phyloP scores from a whole-genome alignment of 2,888 invertebrate genomes.

The Diachrysia chrysitis region DNA sequence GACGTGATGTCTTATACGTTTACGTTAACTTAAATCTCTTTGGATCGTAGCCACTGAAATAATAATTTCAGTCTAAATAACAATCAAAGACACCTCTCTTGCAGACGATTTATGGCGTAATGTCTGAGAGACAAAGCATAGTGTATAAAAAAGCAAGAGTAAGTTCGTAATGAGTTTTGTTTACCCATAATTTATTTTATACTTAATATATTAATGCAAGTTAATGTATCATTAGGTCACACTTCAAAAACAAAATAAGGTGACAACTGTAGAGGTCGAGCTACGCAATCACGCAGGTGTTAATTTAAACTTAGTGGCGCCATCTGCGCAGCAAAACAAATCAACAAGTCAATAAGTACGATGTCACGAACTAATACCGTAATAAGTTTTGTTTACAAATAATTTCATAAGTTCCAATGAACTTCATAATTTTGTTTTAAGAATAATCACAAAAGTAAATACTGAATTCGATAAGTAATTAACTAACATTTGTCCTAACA shows the following conservation, averaged over 20 bases:
- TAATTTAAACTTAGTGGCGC: slow-evolving; percentile 21
- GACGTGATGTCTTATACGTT: too few species aligned
- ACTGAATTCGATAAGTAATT: background rate
- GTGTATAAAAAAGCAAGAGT: too few species aligned
- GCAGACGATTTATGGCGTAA: too few species aligned
- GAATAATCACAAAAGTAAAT: background rate
- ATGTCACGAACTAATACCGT: slow-evolving; percentile 9
- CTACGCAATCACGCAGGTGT: background rate
- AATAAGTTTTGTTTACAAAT: slow-evolving; percentile 18
- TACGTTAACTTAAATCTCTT: too few species aligned
- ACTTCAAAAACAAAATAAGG: background rate
- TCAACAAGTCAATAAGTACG: slow-evolving; percentile 17
- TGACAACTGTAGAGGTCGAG: background rate
- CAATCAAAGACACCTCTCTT: too few species aligned
- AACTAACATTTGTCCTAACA: background rate
- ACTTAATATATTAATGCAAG: background rate
- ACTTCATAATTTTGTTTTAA: background rate
- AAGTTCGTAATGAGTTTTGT: too few species aligned
- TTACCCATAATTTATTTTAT: too few species aligned
- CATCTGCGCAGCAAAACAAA: slow-evolving; percentile 25
- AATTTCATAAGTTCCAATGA: slow-evolving; percentile 23
- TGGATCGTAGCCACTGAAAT: too few species aligned
- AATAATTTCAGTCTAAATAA: too few species aligned
- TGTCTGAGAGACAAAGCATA: too few species aligned
- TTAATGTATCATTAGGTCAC: background rate